Percentiles rank a stretch among this genome's conserved stretches.
phyloP scores from a whole-genome alignment of 2,888 invertebrate genomes.

The Willowsia nigromaculata region DNA sequence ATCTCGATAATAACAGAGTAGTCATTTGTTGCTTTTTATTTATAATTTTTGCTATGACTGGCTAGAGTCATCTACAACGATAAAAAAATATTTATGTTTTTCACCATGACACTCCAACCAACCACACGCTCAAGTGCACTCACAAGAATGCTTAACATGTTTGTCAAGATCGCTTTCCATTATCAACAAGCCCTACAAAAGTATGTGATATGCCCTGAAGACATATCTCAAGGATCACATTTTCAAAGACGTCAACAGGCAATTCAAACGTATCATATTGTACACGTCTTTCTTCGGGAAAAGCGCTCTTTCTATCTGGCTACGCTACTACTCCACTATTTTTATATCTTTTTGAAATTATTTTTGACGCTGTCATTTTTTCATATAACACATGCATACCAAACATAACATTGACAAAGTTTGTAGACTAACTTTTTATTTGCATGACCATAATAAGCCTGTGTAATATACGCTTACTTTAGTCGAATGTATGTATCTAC shows the following conservation, averaged over 20 bases:
- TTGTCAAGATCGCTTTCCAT: not conserved
- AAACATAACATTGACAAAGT: not conserved
- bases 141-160: not conserved
- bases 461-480: not conserved
- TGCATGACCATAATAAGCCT: not conserved
- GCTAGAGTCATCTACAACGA: not conserved
- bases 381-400: not conserved
- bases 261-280: slow-evolving; percentile 19
- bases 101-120: not conserved
- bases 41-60: not conserved
- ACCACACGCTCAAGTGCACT: slow-evolving; percentile 6
- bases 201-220: slow-evolving; percentile 18
- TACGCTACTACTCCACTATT: no score
- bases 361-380: slow-evolving; percentile 41
- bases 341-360: not conserved
- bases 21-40: not conserved
- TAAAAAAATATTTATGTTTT: not conserved
- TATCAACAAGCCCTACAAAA: not conserved
- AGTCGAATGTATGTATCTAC: not conserved
- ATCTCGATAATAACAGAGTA: not conserved
- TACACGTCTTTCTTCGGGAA: not conserved
- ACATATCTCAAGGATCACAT: slow-evolving; percentile 55
- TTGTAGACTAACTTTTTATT: not conserved
- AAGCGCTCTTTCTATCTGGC: not conserved
- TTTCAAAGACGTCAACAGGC: slow-evolving; percentile 59